These are phyloP conservation scores for Heliconius charithonia DNA, from an alignment of 2,888 invertebrate genomes.

Conservation along the genomic window DNA sequence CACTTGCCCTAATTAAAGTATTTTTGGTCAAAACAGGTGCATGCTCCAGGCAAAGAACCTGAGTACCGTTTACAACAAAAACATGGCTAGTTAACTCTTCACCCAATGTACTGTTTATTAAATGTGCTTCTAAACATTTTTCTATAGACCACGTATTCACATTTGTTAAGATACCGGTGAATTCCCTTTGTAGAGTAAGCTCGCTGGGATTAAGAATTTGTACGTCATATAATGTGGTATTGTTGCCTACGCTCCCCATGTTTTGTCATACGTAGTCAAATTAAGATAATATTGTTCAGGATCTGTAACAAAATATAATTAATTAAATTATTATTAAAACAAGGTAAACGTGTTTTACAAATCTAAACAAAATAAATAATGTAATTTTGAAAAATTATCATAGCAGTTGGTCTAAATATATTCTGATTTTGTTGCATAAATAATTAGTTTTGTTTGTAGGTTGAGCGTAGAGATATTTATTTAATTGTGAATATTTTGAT, in stretches of 20 bases:
- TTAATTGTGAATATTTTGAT: no score
- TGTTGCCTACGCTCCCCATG: slow-evolving; percentile 77
- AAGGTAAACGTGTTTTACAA: not conserved
- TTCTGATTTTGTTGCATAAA: not conserved
- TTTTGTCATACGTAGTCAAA: slow-evolving; percentile 73
- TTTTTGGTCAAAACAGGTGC: slow-evolving; percentile 87
- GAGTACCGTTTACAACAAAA: slow-evolving; percentile 66
- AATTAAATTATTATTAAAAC: not conserved
- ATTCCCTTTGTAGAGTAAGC: slow-evolving; percentile 58
- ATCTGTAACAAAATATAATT: slow-evolving; percentile 60
- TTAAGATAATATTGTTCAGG: slow-evolving; percentile 36
- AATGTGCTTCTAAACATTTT: slow-evolving; percentile 62
- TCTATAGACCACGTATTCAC: slow-evolving; percentile 65
- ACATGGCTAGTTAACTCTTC: slow-evolving; percentile 58
- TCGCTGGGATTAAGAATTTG: slow-evolving; percentile 58
- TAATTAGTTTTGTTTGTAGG: not conserved
- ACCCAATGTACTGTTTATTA: slow-evolving; percentile 60
- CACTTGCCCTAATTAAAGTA: slow-evolving; percentile 86
- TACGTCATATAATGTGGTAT: slow-evolving; percentile 75
- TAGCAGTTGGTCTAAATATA: not conserved
- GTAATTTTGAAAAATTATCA: not conserved
- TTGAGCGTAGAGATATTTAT: not conserved
- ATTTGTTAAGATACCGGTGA: slow-evolving; percentile 53
- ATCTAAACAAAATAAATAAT: not conserved
- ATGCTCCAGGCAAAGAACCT: slow-evolving; percentile 82